Conservation (phyloP, 1,140 invertebrate species). For the Meloidogyne exigua region DNA sequence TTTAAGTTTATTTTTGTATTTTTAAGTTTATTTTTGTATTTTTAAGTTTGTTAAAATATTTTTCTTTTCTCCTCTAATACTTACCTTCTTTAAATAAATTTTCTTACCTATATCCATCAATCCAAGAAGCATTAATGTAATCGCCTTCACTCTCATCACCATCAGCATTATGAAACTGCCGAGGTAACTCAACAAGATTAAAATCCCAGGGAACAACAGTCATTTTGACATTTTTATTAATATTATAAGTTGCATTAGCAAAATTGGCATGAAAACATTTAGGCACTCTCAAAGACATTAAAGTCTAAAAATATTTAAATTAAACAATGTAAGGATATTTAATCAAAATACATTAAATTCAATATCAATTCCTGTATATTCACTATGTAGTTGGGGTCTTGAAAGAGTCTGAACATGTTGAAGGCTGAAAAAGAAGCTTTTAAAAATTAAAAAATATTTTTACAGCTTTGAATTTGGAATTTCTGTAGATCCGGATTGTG, state of each 20-base stretch:
- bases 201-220: constrained; percentile 94
- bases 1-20: no score
- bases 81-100: constrained; percentile 1
- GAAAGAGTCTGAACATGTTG: constrained; percentile 88
- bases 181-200: constrained; percentile 86
- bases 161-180: constrained; percentile 68
- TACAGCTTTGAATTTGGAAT: constrained; percentile 86
- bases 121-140: constrained; percentile 97
- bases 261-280: constrained; percentile 83
- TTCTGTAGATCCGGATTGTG: constrained; percentile 90
- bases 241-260: constrained; percentile 91
- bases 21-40: no score
- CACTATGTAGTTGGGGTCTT: constrained; percentile 70
- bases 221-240: constrained; percentile 93
- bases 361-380: constrained; percentile 82
- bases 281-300: constrained; percentile 89
- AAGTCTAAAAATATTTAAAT: constrained; percentile 69
- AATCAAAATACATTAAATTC: constrained; percentile 79
- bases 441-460: not conserved
- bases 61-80: not conserved
- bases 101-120: constrained; percentile 73
- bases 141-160: constrained; percentile 87
- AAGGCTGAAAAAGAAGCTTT: constrained; percentile 18
- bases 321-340: not conserved
- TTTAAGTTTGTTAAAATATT: no score